Conservation (phyloP, 2,797 vertebrate species). For the Carduelis carduelis region DNA sequence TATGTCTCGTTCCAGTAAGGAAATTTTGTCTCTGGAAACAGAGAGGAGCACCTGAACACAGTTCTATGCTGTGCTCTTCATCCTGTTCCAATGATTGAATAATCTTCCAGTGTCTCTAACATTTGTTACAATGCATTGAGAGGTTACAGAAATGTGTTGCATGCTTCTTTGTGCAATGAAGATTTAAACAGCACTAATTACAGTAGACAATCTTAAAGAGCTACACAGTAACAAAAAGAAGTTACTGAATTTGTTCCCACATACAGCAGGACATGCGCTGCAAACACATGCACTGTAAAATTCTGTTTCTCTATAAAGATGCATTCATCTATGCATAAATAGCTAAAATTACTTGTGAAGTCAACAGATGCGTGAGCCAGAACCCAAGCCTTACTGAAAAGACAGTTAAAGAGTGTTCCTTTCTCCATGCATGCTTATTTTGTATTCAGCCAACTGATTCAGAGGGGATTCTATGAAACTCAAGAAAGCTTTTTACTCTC, state of each 20-base stretch:
- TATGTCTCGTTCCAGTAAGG: neutral
- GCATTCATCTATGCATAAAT: neutral
- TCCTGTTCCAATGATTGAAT: neutral
- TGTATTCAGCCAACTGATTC: conserved; percentile 10
- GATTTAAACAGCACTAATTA: neutral
- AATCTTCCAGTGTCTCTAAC: neutral
- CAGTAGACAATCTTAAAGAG: neutral
- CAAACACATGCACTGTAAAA: neutral
- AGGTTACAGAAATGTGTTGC: neutral
- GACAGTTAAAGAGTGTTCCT: neutral
- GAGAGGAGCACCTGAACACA: neutral
- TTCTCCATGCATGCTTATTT: neutral
- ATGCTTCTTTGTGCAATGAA: neutral
- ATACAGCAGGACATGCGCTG: rapidly evolving
- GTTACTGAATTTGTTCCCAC: neutral
- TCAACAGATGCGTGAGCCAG: neutral
- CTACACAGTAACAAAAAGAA: neutral
- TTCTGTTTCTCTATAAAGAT: neutral
- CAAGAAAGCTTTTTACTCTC: conserved; percentile 42
- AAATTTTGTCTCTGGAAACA: neutral
- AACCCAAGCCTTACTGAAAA: neutral
- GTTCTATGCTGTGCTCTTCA: neutral
- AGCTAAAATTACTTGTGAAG: conserved; percentile 16
- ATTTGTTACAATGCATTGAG: neutral
- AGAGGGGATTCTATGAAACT: conserved; percentile 32